Evolutionary conservation across 1,140 invertebrate genomes (phyloP).

Genomic region (Vollenhovia emeryi): DNA sequence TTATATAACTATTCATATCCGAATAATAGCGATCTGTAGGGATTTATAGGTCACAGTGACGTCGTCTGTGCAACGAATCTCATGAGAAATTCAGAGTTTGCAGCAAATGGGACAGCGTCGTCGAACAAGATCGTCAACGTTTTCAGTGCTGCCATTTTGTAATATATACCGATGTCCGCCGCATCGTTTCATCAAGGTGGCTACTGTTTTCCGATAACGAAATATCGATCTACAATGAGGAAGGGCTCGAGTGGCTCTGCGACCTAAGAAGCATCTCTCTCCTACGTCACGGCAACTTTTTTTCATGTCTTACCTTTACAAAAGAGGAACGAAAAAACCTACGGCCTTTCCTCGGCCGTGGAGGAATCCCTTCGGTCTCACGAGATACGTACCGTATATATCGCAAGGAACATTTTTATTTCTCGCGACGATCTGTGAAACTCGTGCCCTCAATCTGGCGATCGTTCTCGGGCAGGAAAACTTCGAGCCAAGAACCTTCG

Average conservation of each 20-base stretch:
- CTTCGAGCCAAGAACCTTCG: not conserved
- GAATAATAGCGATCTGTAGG: not conserved
- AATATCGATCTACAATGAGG: conserved; percentile 57
- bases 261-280: not conserved
- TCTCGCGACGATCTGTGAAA: not conserved
- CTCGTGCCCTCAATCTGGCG: not conserved
- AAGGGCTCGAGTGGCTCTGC: not conserved
- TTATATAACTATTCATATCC: conserved; percentile 3
- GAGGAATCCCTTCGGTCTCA: not conserved
- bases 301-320: not conserved
- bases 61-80: not conserved
- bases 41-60: conserved; percentile 25
- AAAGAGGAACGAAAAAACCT: not conserved
- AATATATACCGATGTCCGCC: conserved; percentile 69
- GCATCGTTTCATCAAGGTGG: conserved; percentile 64
- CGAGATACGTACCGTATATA: not conserved
- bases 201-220: conserved; percentile 69
- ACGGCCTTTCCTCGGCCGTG: not conserved
- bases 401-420: conserved; percentile 16
- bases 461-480: not conserved
- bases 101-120: not conserved
- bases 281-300: not conserved
- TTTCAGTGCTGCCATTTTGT: conserved; percentile 47
- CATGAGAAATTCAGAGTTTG: conserved; percentile 20
- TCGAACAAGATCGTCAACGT: conserved; percentile 23